Conservation (phyloP, 2,113 vertebrate species). For the Albula glossodonta region DNA sequence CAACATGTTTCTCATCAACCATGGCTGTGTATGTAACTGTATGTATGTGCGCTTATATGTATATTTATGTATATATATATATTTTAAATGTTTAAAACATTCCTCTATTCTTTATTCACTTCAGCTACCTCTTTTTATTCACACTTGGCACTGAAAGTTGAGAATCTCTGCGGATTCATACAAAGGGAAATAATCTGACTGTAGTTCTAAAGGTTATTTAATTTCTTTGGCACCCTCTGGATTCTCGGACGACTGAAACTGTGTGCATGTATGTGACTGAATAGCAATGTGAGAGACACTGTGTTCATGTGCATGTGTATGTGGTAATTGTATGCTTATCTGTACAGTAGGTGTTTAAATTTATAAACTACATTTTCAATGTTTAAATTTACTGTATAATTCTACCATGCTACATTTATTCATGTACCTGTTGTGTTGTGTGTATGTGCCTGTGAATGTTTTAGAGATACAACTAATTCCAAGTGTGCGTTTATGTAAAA, state of each 20-base stretch:
- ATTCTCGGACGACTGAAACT: not conserved
- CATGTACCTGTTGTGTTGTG: no score
- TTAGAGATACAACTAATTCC: not conserved
- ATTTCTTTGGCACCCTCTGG: not conserved
- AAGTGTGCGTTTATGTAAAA: no score
- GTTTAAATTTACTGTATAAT: no score
- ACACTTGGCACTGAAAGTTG: not conserved
- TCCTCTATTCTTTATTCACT: conserved; percentile 15
- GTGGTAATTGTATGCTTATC: not conserved
- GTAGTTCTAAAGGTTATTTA: not conserved
- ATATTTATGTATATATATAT: no score
- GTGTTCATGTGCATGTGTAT: not conserved
- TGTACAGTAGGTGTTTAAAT: not conserved
- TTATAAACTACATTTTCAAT: no score
- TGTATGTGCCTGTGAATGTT: not conserved
- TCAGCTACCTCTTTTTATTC: conserved; percentile 19
- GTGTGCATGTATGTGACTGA: not conserved
- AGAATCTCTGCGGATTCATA: conserved; percentile 20
- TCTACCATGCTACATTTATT: no score
- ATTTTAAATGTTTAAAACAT: conserved; percentile 39
- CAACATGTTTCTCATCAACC: conserved; percentile 53
- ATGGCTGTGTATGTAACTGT: conserved; percentile 34
- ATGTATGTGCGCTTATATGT: not conserved
- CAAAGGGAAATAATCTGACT: not conserved
- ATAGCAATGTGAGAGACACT: not conserved